These are phyloP conservation scores for Cantharis lateralis DNA, from an alignment of 2,888 invertebrate genomes.

Conservation along the genomic window DNA sequence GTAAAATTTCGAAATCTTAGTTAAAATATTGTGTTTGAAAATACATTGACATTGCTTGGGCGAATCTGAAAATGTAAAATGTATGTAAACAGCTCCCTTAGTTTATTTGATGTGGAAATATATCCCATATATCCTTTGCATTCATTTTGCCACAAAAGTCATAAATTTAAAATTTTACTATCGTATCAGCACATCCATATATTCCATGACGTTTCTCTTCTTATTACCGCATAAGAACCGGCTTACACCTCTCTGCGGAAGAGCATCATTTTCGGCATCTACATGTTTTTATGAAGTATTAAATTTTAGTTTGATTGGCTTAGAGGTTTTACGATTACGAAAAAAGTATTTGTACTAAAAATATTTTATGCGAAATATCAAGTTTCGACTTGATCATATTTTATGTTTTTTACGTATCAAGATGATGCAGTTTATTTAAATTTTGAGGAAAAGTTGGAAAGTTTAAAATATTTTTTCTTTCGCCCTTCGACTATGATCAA, in stretches of 20 bases:
- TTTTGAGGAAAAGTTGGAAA: slow-evolving; percentile 6
- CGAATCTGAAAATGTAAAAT: slow-evolving; percentile 13
- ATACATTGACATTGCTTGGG: not conserved
- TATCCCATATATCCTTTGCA: slow-evolving; percentile 20
- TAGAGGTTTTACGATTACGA: slow-evolving; percentile 39
- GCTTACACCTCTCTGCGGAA: slow-evolving; percentile 24
- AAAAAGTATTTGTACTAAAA: slow-evolving; percentile 32
- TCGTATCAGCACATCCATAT: slow-evolving; percentile 31
- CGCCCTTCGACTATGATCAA: not conserved
- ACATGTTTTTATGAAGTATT: slow-evolving; percentile 41
- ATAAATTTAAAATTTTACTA: slow-evolving; percentile 38
- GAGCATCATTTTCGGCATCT: slow-evolving; percentile 25
- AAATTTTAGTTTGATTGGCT: slow-evolving; percentile 42
- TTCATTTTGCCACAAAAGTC: slow-evolving; percentile 30
- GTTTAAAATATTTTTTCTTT: not conserved
- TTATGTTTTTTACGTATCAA: slow-evolving; percentile 29
- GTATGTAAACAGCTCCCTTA: slow-evolving; percentile 13
- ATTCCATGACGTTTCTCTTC: slow-evolving; percentile 31
- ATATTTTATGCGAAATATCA: slow-evolving; percentile 38
- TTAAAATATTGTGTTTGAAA: not conserved
- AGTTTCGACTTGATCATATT: slow-evolving; percentile 36
- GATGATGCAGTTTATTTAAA: slow-evolving; percentile 5
- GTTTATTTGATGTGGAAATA: slow-evolving; percentile 28
- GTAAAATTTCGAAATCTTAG: not conserved
- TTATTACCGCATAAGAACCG: slow-evolving; percentile 31